These are phyloP conservation scores for Corythornis madagascariensis DNA, from an alignment of 2,113 vertebrate species.

Conservation along the genomic window DNA sequence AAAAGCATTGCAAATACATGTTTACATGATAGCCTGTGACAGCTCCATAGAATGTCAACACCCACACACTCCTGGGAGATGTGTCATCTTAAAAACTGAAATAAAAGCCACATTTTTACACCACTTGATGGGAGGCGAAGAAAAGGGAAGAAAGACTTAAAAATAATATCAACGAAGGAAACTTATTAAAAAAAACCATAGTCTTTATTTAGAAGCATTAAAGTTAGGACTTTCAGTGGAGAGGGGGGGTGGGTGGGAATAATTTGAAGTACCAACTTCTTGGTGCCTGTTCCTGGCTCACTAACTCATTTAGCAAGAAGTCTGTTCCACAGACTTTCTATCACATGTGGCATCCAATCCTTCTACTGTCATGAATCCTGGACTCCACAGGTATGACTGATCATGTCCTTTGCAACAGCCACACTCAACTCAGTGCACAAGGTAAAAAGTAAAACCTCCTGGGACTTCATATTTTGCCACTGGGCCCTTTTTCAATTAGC, in stretches of 20 bases:
- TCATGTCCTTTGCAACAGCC: not conserved
- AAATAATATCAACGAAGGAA: not conserved
- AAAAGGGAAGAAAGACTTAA: conserved; percentile 18
- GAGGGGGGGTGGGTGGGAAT: not conserved
- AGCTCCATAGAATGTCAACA: conserved; percentile 66
- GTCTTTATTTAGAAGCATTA: conserved; percentile 32
- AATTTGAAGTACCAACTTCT: not conserved
- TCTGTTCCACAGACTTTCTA: not conserved
- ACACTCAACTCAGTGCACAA: not conserved
- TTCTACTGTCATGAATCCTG: not conserved
- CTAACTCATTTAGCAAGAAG: not conserved
- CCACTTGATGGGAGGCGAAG: conserved; percentile 39
- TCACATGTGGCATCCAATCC: not conserved
- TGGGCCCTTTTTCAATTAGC: not conserved
- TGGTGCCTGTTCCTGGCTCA: not conserved
- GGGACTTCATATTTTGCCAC: rapidly evolving
- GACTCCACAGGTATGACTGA: not conserved
- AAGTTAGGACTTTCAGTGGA: not conserved
- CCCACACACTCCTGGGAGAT: conserved; percentile 62
- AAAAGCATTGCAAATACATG: conserved; percentile 65
- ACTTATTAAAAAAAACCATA: not conserved
- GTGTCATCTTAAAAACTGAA: conserved; percentile 59
- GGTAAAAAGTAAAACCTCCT: not conserved
- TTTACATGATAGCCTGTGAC: conserved; percentile 72
- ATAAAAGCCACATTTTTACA: conserved; percentile 52